Percentiles rank a stretch among this genome's conserved stretches.
phyloP scores from a whole-genome alignment of 2,888 invertebrate genomes.

The Pelosia muscerda region DNA sequence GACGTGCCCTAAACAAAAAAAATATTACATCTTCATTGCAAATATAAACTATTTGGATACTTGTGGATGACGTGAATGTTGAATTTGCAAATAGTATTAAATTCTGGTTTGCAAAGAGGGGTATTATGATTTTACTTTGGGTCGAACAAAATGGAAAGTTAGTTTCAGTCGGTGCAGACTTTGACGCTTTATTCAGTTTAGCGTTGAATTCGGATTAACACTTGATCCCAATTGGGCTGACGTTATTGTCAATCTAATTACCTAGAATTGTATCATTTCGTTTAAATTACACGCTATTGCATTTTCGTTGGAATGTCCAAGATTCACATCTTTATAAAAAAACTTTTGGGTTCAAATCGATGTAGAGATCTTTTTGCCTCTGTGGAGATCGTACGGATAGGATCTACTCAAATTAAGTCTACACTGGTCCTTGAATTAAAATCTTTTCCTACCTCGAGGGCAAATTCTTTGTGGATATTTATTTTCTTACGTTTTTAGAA shows the following conservation, averaged over 20 bases:
- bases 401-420: slow-evolving; percentile 48
- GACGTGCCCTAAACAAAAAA: too few species aligned
- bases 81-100: slow-evolving; percentile 61
- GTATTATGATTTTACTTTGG: slow-evolving; percentile 63
- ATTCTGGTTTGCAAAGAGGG: slow-evolving; percentile 54
- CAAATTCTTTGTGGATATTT: slow-evolving; percentile 41
- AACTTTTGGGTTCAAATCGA: slow-evolving; percentile 34
- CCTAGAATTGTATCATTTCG: slow-evolving; percentile 29
- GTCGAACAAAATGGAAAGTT: slow-evolving; percentile 61
- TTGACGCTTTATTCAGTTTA: slow-evolving; percentile 56
- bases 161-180: slow-evolving; percentile 41
- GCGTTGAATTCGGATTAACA: slow-evolving; percentile 62
- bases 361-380: slow-evolving; percentile 39
- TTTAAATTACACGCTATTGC: slow-evolving; percentile 38
- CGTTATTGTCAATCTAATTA: slow-evolving; percentile 61
- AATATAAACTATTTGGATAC: slow-evolving; percentile 39
- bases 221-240: slow-evolving; percentile 55
- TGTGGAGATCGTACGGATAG: slow-evolving; percentile 44
- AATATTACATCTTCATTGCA: slow-evolving; percentile 33
- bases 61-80: slow-evolving; percentile 56
- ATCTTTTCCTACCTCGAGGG: slow-evolving; percentile 43
- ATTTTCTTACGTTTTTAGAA: slow-evolving; percentile 31
- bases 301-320: slow-evolving; percentile 29
- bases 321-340: slow-evolving; percentile 28
- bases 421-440: slow-evolving; percentile 45